Base-by-base conservation (phyloP, 1,140 invertebrate genomes). In the Glomeris maerens region DNA sequence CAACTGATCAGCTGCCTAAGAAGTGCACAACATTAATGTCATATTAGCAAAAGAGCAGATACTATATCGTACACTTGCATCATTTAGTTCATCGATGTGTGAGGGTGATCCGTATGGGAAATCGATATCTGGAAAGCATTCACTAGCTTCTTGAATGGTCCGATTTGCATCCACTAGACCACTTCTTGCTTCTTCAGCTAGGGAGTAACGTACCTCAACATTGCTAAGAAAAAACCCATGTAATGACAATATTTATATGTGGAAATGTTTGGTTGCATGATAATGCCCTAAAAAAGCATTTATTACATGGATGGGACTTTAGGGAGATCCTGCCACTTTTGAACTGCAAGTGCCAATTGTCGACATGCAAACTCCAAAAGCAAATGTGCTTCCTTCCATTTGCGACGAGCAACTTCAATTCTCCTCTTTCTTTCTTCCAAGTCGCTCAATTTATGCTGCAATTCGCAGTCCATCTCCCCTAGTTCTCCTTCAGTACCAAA, bases 361-460 rank as follows among this genome's bases (percentile, higher is more conserved):
- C 62, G 65, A 28, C 63, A 64, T 1, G 73, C 71, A 59, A 74
- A 70, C 21, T 71, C 63, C 2, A 75, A 60, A 40, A 75, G 63
- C 14, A 72, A 62, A 27, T 68, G 62, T 2, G 67, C 71, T 56
- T 74, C 73, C 4, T 60, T 64, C 75, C 75, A 75, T 14, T 27
- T 44, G 5, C 3, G 10, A 14, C n/a, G 21, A 22, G 49, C 40
- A 13, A 36, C 17, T 45, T 50, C 49, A 4, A 50, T 22, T 26
- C 41, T 3, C 27, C 36, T 3, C 25, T 50, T 7, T 28, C 22
- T 47, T 3, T 28, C 22, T 45, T 50, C 49, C n/a, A 20, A 5
- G 2, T 25, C 3, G n/a, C 25, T 42, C 20, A 42, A 42, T 42
- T 42, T 4, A 5, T 17, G 5, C 5, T 17, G 5, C 5, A 42